Base-by-base conservation (phyloP, 2,113 vertebrate species). In the Danionella cerebrum region DNA sequence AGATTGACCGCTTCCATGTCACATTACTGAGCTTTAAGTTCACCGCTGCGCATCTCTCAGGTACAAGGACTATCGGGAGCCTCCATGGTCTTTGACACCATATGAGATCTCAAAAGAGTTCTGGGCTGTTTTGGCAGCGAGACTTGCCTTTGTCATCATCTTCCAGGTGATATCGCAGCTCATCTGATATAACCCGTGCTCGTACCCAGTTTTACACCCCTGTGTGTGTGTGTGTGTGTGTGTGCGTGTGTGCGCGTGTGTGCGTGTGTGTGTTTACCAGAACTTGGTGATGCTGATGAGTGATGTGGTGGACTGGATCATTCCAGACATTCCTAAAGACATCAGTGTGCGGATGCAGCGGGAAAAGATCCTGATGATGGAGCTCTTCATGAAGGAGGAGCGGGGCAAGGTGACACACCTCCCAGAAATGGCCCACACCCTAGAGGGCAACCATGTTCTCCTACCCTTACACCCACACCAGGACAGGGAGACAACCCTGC, bases 221-320 rank as follows among this genome's bases (percentile, higher is more conserved):
- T 31, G 29, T 31, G 29, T 31, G 29, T 31, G 29, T 31, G 29
- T 31, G 29, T 31, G 29, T 31, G 29, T 31, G 29, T 16, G 8
- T 6, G n/a, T 27, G n/a, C 7, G 3, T 18, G 5, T 36, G 6
- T 36, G 42, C 67, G 29, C 7, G 29, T 31, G 29, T 31, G 29
- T 31, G 29, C 7, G 29, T 31, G 29, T 31, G 29, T 31, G 29
- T 16, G 8, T 6, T 8, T 27, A 9, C 7, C 67, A 99, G 96
- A 99, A 99, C 45, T 79, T 99, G 77, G 96, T 99, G 76, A 93
- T 99, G 95, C 89, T 98, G 85, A 98, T 99, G 96, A 99, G 91
- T 39, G 96, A 99, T 76, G 85, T 99, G 25, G 93, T 99, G 72
- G 96, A 99, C 90, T 99, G 96, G 96, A 87, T 97, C 70, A 99